Base-by-base conservation (phyloP, 2,888 invertebrate genomes). In the Camptogramma bilineatum region DNA sequence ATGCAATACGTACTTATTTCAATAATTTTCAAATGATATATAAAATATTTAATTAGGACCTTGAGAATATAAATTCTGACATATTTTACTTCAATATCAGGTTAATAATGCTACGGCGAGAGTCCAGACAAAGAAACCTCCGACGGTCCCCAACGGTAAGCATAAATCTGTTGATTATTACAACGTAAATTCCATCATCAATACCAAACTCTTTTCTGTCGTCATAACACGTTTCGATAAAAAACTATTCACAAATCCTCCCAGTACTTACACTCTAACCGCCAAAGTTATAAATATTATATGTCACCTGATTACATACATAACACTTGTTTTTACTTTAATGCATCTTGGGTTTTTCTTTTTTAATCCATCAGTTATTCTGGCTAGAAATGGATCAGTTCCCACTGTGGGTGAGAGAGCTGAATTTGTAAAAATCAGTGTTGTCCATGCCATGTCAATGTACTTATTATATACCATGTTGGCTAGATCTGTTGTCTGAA, bases 91-190 rank as follows among this genome's bases (percentile, higher is more conserved):
- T 84, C 81, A 80, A 78, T 85, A 93, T 87, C 95, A 98, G 99
- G 99, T 99, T 91, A 99, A 99, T 96, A 99, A 99, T 95, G 99
- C 99, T 80, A 99, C 99, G 82, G 99, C 99, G 84, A 95, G 99
- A 94, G 99, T 99, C 92, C 99, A 99, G 96, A 99, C 99, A 87
- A 99, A 98, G 96, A 99, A 99, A 95, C 97, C 98, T 79, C 96
- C 97, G 77, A 95, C 97, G 80, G 95, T 98, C 88, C 97, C 98
- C 80, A 96, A 97, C 94, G 98, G 98, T 98, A 94, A 96, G 97
- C 86, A 60, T 64, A 60, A 10, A 64, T 56, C 56, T 71, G 59
- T 50, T 53, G 42, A 51, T 52, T 62, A 52, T 53, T 46, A 44
- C 47, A 54, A 65, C 9, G 46, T 54, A 58, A 64, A 55, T 16